These are phyloP conservation scores for Pocillopora damicornis DNA, from an alignment of 64 coral and sea anemone species.

Conservation along the genomic window DNA sequence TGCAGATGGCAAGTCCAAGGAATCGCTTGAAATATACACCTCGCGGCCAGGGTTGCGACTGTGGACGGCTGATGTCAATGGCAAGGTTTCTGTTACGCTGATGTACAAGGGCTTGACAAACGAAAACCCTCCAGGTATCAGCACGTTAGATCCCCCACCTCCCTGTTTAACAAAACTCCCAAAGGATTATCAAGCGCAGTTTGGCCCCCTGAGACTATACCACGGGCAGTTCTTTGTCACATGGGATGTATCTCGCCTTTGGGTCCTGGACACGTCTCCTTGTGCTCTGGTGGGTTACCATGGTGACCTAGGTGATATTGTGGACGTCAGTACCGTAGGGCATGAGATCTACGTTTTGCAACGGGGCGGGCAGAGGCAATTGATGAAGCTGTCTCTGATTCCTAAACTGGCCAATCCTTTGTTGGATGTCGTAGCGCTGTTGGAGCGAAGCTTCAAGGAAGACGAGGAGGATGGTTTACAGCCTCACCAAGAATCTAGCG, in stretches of 20 bases:
- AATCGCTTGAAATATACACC: slow-evolving; percentile 43
- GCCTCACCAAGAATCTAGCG: background rate
- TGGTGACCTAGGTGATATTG: slow-evolving; percentile 63
- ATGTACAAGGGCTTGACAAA: slow-evolving; percentile 83
- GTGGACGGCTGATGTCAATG: slow-evolving; percentile 70
- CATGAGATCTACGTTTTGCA: slow-evolving; percentile 88
- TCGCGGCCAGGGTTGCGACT: slow-evolving; percentile 79
- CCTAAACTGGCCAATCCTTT: slow-evolving; percentile 80
- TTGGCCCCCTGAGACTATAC: slow-evolving; percentile 58
- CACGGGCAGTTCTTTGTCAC: slow-evolving; percentile 86
- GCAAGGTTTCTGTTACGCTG: slow-evolving; percentile 78
- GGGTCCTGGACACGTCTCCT: slow-evolving; percentile 79
- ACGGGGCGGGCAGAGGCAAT: slow-evolving; percentile 53
- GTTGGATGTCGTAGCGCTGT: slow-evolving; percentile 30
- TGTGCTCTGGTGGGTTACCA: slow-evolving; percentile 78
- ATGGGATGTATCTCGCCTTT: slow-evolving; percentile 69
- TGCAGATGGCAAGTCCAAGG: slow-evolving; percentile 13
- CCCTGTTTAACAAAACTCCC: slow-evolving; percentile 5
- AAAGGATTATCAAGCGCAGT: slow-evolving; percentile 36
- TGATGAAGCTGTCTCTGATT: slow-evolving; percentile 77
- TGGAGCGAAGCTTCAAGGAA: slow-evolving; percentile 18
- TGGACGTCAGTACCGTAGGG: slow-evolving; percentile 77
- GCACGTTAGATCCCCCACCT: slow-evolving; percentile 17
- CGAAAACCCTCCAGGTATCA: slow-evolving; percentile 72
- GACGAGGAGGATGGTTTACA: background rate